Evolutionary conservation across 2,113 vertebrate genomes (phyloP), one percentile per base, ranked within the genome.

Genomic region (Anas platyrhynchos): DNA sequence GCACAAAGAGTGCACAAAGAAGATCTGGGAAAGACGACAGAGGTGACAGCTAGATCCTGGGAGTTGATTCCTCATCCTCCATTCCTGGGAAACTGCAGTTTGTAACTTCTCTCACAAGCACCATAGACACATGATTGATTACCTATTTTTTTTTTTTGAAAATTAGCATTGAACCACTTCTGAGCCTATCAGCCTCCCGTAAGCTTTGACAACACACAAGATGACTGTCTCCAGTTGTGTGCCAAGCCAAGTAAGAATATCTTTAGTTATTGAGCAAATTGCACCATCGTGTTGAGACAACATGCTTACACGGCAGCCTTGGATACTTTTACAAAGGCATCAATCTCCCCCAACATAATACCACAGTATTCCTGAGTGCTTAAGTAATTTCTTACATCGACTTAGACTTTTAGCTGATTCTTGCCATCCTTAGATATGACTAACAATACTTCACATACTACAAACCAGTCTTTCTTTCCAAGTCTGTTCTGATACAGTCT

Each of bases 31-130:
- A 62, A 76, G 29, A 52, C 1, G 3, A 61, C 0, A 46, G 59
- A 80, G 43, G 25, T 56, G 32, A 43, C 4, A 25, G 26, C 31
- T 23, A 29, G 6, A 73, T 18, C 54, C 59, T 22, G 29, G 22
- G 54, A 83, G 54, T 7, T 2, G 18, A 63, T 22, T 79, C 32
- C 79, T 65, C 82, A 68, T 16, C n/a, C 14, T 11, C 36, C 44
- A 38, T 16, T 89, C 66, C 62, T n/a, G 36, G 16, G 27, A 88
- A 2, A 1, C 0, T 62, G 55, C 32, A 38, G 8, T 34, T 83
- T 52, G 31, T 55, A 73, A 83, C 0, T 0, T 34, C 16, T 50
- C 72, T 73, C 0, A 0, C 4, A 5, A 78, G 43, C 31, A 52
- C 16, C 17, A 32, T 0, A 34, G 22, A 16, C 32, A 69, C 11